A percentile compares a stretch with the other conserved stretches of the same genome.
Evolutionary conservation across 2,113 vertebrate species (phyloP).

Genomic region (Xyrauchen texanus): DNA sequence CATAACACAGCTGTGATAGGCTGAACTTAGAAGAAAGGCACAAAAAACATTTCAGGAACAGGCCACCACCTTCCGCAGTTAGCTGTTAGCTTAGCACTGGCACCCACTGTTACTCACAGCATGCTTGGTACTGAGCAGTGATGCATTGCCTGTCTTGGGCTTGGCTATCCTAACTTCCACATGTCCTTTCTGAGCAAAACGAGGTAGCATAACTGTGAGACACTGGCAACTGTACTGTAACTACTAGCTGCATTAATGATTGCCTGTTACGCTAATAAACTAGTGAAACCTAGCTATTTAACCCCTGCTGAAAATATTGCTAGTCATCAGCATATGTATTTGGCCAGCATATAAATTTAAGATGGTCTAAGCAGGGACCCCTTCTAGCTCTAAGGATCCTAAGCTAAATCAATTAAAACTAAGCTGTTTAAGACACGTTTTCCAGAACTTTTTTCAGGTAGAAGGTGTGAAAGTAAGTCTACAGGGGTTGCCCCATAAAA

Average conservation of each 20-base stretch:
- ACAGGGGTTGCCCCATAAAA: background rate
- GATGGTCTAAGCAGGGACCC: too few species aligned
- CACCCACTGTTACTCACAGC: slow-evolving; percentile 46
- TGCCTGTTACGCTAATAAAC: background rate
- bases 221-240: background rate
- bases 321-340: too few species aligned
- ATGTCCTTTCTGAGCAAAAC: slow-evolving; percentile 70
- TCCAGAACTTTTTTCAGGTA: slow-evolving; percentile 7
- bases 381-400: too few species aligned
- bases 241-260: background rate
- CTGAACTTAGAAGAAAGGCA: slow-evolving; percentile 56
- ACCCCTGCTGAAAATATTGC: too few species aligned
- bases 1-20: slow-evolving; percentile 61
- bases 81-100: slow-evolving; percentile 27
- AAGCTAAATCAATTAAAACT: too few species aligned
- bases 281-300: too few species aligned
- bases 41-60: slow-evolving; percentile 48
- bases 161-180: slow-evolving; percentile 63
- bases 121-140: slow-evolving; percentile 33
- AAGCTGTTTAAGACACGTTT: background rate
- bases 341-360: too few species aligned
- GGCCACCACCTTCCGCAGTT: slow-evolving; percentile 24
- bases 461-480: slow-evolving; percentile 10
- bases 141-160: slow-evolving; percentile 40
- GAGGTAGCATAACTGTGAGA: slow-evolving; percentile 41